A percentile compares a stretch with the other conserved stretches of the same genome.
These are phyloP conservation scores for Carollia perspicillata DNA, from an alignment of 2,113 vertebrate species.

Conservation along the genomic window DNA sequence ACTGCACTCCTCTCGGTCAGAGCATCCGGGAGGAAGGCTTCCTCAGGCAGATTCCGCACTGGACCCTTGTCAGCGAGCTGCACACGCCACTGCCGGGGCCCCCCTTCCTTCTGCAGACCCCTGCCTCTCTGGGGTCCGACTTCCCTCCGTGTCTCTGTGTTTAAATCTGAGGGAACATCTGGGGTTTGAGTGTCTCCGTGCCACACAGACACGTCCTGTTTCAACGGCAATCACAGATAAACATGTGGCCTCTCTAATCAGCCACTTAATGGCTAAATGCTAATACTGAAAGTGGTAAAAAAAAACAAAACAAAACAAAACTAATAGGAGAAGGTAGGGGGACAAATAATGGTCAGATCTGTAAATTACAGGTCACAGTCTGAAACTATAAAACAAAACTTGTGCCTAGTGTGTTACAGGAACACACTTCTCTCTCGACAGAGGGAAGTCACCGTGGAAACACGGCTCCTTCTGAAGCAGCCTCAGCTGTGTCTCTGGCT, in stretches of 20 bases:
- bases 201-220: accelerated
- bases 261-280: neutral
- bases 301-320: too few species aligned
- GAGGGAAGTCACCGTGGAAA: accelerated
- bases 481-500: neutral
- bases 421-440: accelerated
- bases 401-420: accelerated
- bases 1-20: neutral
- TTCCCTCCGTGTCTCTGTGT: neutral
- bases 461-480: accelerated
- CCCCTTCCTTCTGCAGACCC: neutral
- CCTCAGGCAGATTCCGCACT: accelerated
- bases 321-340: neutral
- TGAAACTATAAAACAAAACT: accelerated
- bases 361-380: neutral
- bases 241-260: accelerated
- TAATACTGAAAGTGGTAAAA: too few species aligned
- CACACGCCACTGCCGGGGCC: neutral
- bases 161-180: neutral
- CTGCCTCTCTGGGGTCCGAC: neutral
- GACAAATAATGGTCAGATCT: accelerated
- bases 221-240: neutral
- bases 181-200: neutral
- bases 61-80: accelerated
- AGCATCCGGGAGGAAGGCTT: neutral